phyloP scores from a whole-genome alignment of 2,113 vertebrate species.

The Odocoileus virginianus region DNA sequence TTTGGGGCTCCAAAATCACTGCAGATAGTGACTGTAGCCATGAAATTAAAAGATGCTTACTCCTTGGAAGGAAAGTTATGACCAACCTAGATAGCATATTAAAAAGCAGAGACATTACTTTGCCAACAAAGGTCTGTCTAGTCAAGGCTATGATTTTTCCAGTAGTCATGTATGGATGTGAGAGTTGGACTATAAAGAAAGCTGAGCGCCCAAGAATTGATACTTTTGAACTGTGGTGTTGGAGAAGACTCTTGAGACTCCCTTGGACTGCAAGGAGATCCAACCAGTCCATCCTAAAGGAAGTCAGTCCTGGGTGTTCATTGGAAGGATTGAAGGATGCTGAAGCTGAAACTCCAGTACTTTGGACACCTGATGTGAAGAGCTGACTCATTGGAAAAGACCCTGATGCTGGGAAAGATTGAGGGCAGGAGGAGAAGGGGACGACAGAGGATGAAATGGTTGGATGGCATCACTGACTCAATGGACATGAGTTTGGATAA shows the following conservation, averaged over 20 bases:
- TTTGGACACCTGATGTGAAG: neutral
- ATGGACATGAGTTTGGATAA: neutral
- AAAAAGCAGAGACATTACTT: neutral
- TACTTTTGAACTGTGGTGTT: neutral
- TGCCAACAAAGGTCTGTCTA: neutral
- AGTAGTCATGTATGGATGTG: neutral
- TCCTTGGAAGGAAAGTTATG: neutral
- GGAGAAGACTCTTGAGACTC: neutral
- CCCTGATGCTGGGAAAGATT: neutral
- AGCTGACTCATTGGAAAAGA: neutral
- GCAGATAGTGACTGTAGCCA: neutral
- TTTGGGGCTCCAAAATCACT: fast-evolving
- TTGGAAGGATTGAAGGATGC: neutral
- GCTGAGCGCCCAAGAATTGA: fast-evolving
- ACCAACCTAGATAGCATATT: neutral
- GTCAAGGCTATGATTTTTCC: neutral
- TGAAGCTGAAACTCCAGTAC: neutral
- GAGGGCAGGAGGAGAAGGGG: neutral
- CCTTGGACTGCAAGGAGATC: neutral
- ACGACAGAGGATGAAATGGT: neutral
- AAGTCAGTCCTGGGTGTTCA: neutral
- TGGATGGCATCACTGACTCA: fast-evolving
- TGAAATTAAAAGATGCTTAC: neutral
- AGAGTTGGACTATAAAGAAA: neutral
- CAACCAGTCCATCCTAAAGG: neutral